phyloP scores from a whole-genome alignment of 2,797 vertebrate species.

The Nasua narica region DNA sequence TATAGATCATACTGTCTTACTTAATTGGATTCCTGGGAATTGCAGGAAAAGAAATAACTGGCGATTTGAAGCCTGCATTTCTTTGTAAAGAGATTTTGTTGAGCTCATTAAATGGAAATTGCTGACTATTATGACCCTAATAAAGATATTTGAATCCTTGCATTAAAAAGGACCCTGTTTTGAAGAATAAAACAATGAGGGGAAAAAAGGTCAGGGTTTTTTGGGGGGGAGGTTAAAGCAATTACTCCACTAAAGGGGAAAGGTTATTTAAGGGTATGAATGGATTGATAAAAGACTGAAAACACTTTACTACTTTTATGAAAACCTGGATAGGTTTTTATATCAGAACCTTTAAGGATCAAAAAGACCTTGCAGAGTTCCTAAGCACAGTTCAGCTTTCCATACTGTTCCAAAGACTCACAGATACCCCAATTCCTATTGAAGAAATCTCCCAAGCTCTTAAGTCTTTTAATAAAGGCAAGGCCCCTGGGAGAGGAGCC shows the following conservation, averaged over 20 bases:
- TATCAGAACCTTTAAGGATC: constrained; percentile 84
- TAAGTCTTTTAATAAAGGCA: constrained; percentile 83
- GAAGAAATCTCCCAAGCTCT: constrained; percentile 82
- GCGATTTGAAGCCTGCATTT: constrained; percentile 75
- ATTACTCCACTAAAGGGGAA: constrained; percentile 77
- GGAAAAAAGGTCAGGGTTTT: constrained; percentile 11
- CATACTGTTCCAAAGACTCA: constrained; percentile 77
- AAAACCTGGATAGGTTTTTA: constrained; percentile 79
- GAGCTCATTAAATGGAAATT: constrained; percentile 81
- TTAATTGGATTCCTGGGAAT: constrained; percentile 80
- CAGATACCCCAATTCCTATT: constrained; percentile 76
- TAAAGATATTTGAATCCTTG: constrained; percentile 76
- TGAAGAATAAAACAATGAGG: constrained; percentile 79
- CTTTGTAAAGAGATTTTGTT: constrained; percentile 74
- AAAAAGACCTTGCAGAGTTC: constrained; percentile 84
- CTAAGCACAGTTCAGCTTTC: constrained; percentile 81
- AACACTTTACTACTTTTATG: constrained; percentile 81
- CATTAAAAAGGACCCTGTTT: constrained; percentile 72
- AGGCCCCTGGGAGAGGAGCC: constrained; percentile 76
- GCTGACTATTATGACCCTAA: constrained; percentile 73
- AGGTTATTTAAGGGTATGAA: constrained; percentile 78
- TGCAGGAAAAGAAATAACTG: constrained; percentile 77
- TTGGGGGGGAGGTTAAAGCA: background rate
- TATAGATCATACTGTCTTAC: constrained; percentile 59
- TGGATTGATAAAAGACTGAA: constrained; percentile 82